These are phyloP conservation scores for Mechanitis messenoides DNA, from an alignment of 2,888 invertebrate genomes.

Conservation along the genomic window DNA sequence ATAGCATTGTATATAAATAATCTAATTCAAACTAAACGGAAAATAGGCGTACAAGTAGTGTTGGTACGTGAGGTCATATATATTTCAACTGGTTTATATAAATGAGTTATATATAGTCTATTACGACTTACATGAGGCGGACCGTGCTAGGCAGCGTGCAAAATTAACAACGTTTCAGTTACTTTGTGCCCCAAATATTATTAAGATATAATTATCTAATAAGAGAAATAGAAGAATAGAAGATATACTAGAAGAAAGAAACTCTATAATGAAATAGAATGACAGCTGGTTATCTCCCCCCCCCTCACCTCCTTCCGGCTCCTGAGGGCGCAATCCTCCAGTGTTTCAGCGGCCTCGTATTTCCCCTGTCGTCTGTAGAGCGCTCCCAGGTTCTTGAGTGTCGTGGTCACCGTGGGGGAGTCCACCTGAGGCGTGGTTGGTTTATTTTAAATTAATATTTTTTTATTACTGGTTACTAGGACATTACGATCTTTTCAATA, in stretches of 20 bases:
- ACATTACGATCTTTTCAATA: too few relatives aligned
- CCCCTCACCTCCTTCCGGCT: slow-evolving; percentile 94
- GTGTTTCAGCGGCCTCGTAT: slow-evolving; percentile 98
- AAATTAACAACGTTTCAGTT: slow-evolving; percentile 27
- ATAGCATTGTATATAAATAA: too few relatives aligned
- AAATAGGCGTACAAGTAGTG: too few relatives aligned
- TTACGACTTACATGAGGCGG: slow-evolving; percentile 77
- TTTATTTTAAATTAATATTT: too few relatives aligned
- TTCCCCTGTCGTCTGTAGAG: slow-evolving; percentile 99
- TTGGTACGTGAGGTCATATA: too few relatives aligned
- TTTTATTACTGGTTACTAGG: too few relatives aligned
- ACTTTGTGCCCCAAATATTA: neutral
- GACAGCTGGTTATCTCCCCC: neutral
- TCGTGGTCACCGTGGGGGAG: slow-evolving; percentile 97
- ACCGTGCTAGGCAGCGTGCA: slow-evolving; percentile 78
- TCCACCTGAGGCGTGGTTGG: slow-evolving; percentile 79
- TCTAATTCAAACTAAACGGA: too few relatives aligned
- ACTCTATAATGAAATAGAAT: neutral
- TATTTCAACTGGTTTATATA: too few relatives aligned
- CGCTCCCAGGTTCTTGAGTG: slow-evolving; percentile 98
- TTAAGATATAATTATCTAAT: too few relatives aligned
- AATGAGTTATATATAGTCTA: slow-evolving; percentile 8
- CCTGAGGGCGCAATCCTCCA: slow-evolving; percentile 98
- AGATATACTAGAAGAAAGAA: too few relatives aligned
- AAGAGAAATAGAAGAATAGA: too few relatives aligned